Evolutionary conservation across 2,797 vertebrate genomes (phyloP), one percentile per base, ranked within the genome.

Genomic region (Acanthurus leucopareius): DNA sequence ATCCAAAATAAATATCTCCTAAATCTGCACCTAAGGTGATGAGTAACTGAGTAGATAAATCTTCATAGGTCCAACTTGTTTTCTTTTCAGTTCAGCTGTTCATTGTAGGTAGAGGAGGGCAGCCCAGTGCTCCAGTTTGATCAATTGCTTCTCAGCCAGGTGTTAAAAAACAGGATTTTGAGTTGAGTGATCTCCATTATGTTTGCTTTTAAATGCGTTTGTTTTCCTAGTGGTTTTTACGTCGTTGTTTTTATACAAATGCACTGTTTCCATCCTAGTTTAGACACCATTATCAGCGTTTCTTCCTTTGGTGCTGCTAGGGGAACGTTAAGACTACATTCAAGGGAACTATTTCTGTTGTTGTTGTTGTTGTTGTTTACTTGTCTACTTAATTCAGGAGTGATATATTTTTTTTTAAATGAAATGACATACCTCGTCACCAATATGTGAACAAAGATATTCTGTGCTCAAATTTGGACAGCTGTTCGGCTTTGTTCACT

Each of bases 351-450:
- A 17, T 70, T 82, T 70, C 80, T 67, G 17, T 86, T 74, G n/a
- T 86, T 88, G 83, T 86, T 74, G 17, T 86, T 88, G 83, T 86
- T 86, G 83, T 90, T 35, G 32, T 35, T 87, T 83, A 69, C 68
- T 40, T 83, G 69, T 89, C 45, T 84, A 69, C 88, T 90, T 79
- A 82, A 86, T 90, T 90, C 80, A 91, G 87, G 85, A 90, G 71
- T 75, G 47, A 78, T 53, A 47, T 80, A 63, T 74, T 62, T 60
- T 75, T 75, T 66, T 53, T 16, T 28, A 4, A 79, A 84, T 81
- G 14, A 88, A 90, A 77, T 83, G 56, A 91, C 80, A 89, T 92
- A 93, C 91, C 92, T 93, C 90, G 6, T n/a, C 81, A 77, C 82
- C 28, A 61, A 73, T 67, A 86, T 63, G 73, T 86, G 87, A 81